Conservation (phyloP, 2,888 invertebrate species). For the Teleiodes luculella region DNA sequence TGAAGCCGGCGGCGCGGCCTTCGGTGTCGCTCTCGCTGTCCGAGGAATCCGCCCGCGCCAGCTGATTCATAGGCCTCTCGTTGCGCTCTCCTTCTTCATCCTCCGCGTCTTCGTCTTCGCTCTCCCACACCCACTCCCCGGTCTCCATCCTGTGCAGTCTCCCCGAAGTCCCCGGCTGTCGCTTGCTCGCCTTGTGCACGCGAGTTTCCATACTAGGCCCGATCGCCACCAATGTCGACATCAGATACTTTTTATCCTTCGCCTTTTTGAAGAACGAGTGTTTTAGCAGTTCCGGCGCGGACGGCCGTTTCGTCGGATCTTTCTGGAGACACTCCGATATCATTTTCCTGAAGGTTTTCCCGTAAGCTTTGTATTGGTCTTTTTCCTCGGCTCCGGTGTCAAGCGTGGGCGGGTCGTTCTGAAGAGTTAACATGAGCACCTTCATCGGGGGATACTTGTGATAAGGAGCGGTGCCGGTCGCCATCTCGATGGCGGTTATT, state of each 20-base stretch:
- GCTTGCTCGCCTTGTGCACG: conserved; percentile 90
- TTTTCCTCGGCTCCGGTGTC: conserved; percentile 98
- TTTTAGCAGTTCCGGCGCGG: conserved; percentile 97
- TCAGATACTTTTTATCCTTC: conserved; percentile 94
- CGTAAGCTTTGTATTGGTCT: conserved; percentile 99
- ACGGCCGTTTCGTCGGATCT: conserved; percentile 96
- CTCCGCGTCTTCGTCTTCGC: conserved; percentile 90
- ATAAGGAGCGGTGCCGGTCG: conserved; percentile 99
- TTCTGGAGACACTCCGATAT: conserved; percentile 98
- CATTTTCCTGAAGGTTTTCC: conserved; percentile 98
- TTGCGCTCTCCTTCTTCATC: conserved; percentile 72
- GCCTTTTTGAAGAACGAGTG: conserved; percentile 99
- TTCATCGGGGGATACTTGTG: conserved; percentile 99
- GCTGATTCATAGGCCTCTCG: conserved; percentile 80
- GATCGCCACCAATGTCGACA: conserved; percentile 90
- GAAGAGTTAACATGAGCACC: conserved; percentile 98
- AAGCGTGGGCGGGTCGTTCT: conserved; percentile 98
- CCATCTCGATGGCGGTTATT: conserved; percentile 99
- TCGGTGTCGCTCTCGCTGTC: conserved; percentile 64
- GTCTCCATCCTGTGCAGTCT: conserved; percentile 94
- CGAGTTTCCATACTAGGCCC: conserved; percentile 95
- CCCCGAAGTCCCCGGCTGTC: conserved; percentile 92
- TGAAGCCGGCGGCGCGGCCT: conserved; percentile 44
- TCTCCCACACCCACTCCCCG: conserved; percentile 99
- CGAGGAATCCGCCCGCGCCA: conserved; percentile 79